Base-by-base conservation (phyloP, 2,888 invertebrate species). In the Chalcosyrphus nemorum region DNA sequence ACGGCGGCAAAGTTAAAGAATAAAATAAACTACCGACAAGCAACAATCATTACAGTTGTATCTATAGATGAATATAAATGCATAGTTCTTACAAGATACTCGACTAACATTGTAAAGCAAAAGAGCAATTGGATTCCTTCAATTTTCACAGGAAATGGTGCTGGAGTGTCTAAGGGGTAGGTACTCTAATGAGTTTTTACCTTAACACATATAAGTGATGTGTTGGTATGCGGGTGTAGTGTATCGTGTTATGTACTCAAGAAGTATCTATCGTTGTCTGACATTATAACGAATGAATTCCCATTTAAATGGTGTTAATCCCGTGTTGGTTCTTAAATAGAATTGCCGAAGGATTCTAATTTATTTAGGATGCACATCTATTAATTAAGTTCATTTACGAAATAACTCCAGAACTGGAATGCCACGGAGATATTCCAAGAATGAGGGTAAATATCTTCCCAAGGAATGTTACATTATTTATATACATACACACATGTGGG, bases 301-400 rank as follows among this genome's bases (percentile, higher is more conserved):
- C 75, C 68, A 81, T 81, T 68, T 76, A 76, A 76, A 82, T 68
- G 72, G 66, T 68, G 72, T 82, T 68, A 82, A 78, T 77, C 50
- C 50, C 41, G 41, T 47, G 45, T 56, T 72, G 72, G 78, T 78
- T 77, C 56, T 57, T 56, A 72, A 57, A 82, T 77, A 63, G 72
- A 77, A 78, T 56, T 72, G 71, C 72, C 50, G 68, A 82, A 78
- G 78, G 78, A 68, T 77, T 72, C 72, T 56, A 61, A 72, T 78
- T 72, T 82, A 82, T 77, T 68, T 66, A 68, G 66, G 78, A 82
- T 82, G 78, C 68, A 78, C 82, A 74, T 77, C 54, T 78, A 63
- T 82, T 82, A 82, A 78, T 78, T 82, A 78, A 82, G 66, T 78
- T 77, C 56, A 72, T 78, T 82, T 82, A 47, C 66, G 71, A 72